Percentiles rank a stretch among this genome's conserved stretches.
Evolutionary conservation across 2,113 vertebrate genomes (phyloP).

Genomic region (Oceanodroma tethys): DNA sequence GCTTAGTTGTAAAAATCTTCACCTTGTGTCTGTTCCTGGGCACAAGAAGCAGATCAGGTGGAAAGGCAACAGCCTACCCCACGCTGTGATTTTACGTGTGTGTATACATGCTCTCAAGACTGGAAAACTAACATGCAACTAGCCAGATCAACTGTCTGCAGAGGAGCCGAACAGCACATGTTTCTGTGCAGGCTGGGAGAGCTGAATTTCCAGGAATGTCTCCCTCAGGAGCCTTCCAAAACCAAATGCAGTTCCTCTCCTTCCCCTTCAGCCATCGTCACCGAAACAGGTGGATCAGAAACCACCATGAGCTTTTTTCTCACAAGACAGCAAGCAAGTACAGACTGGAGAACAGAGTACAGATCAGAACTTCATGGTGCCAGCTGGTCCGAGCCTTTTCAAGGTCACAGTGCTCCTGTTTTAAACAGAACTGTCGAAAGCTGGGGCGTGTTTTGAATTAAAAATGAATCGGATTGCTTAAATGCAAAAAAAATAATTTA

Average conservation of each 20-base stretch:
- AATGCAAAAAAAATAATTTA: not conserved
- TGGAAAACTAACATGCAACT: not conserved
- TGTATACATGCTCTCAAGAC: not conserved
- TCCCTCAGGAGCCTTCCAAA: not conserved
- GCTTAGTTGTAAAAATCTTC: not conserved
- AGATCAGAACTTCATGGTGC: not conserved
- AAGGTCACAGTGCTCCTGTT: slow-evolving; percentile 3
- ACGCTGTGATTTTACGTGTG: not conserved
- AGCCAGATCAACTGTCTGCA: not conserved
- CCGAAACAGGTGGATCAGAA: not conserved
- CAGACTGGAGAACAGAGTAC: not conserved
- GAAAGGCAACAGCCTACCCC: not conserved
- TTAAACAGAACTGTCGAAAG: not conserved
- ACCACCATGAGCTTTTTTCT: not conserved
- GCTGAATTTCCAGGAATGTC: not conserved
- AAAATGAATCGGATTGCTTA: not conserved
- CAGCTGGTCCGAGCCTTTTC: not conserved
- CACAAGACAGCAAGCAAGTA: not conserved
- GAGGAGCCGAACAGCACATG: rapidly evolving
- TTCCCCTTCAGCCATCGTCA: not conserved
- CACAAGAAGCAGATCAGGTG: not conserved
- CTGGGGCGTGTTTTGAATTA: slow-evolving; percentile 9
- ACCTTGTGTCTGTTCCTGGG: not conserved
- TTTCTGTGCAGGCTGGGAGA: not conserved
- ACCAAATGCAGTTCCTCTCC: not conserved